Base-by-base conservation (phyloP, 2,888 invertebrate species). In the Acholoe squamosa region DNA sequence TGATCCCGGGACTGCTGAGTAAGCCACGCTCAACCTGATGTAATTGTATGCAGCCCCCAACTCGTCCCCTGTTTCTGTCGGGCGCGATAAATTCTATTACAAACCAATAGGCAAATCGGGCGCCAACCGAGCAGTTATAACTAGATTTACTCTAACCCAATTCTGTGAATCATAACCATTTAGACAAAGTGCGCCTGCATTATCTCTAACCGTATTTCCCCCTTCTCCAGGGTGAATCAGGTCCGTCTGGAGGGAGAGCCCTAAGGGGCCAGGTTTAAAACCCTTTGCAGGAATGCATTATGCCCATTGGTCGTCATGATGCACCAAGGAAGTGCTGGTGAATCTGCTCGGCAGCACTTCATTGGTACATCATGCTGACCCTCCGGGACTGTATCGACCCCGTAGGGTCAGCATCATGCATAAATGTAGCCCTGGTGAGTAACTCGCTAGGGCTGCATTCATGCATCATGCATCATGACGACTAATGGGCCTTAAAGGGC, bases 91-190 rank as follows among this genome's bases (percentile, higher is more conserved):
- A 90, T 90, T 84, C 61, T 90, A 84, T 90, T 90, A 90, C 61
- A 84, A 86, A 90, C 54, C 90, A 86, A 90, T 90, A 71, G 90
- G n/a, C 52, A 61, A 43, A 86, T 86, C 61, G 51, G 84, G 61
- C 67, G 25, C 14, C 33, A 14, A 51, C 43, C 56, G 84, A 34
- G 22, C 84, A 10, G 31, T 34, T 56, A 61, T 90, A 90, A 90
- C 80, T n/a, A 67, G 86, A 90, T 90, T 67, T 84, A 80, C 61
- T 86, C 80, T 90, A 90, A 86, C 86, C 86, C 86, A 90, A 90
- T 90, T 90, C 51, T 61, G 51, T 84, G 84, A 86, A 90, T 90
- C 86, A 84, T 56, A 84, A 90, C 61, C 86, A 84, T 90, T 90
- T 90, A 90, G 54, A 80, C 90, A 67, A 90, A 90, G 90, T 90